A percentile compares a stretch with the other conserved stretches of the same genome.
Evolutionary conservation across 2,888 invertebrate genomes (phyloP).

Genomic region (Uloborus plumipes): DNA sequence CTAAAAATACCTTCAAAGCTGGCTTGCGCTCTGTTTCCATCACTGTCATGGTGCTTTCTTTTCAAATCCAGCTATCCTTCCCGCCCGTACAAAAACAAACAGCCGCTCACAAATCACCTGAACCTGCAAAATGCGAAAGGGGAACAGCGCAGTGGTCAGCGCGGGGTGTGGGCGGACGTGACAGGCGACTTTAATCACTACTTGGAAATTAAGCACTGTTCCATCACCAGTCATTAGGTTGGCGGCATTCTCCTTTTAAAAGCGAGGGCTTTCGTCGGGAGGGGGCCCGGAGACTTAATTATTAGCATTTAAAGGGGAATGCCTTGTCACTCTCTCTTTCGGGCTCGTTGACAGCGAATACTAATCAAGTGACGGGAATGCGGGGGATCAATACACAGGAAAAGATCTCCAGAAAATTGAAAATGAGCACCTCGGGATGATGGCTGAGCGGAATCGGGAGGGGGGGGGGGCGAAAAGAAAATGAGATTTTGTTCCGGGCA

Average conservation of each 20-base stretch:
- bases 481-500: too few relatives aligned
- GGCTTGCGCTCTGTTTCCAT: too few relatives aligned
- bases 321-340: slow-evolving; percentile 53
- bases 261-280: neutral
- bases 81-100: too few relatives aligned
- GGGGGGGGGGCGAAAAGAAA: neutral
- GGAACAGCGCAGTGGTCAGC: slow-evolving; percentile 5
- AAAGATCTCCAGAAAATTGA: slow-evolving; percentile 38
- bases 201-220: slow-evolving; percentile 52
- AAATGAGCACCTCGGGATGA: slow-evolving; percentile 39
- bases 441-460: neutral
- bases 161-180: slow-evolving; percentile 8
- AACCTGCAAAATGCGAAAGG: neutral
- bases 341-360: slow-evolving; percentile 53
- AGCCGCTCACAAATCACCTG: too few relatives aligned
- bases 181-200: slow-evolving; percentile 57
- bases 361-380: slow-evolving; percentile 63
- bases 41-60: too few relatives aligned
- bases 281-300: slow-evolving; percentile 51
- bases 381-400: slow-evolving; percentile 17
- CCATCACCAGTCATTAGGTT: slow-evolving; percentile 43
- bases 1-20: too few relatives aligned
- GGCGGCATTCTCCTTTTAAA: slow-evolving; percentile 50
- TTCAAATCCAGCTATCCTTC: too few relatives aligned
- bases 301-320: slow-evolving; percentile 59